Base-by-base conservation (phyloP, 2,888 invertebrate species). In the Pyralis farinalis region DNA sequence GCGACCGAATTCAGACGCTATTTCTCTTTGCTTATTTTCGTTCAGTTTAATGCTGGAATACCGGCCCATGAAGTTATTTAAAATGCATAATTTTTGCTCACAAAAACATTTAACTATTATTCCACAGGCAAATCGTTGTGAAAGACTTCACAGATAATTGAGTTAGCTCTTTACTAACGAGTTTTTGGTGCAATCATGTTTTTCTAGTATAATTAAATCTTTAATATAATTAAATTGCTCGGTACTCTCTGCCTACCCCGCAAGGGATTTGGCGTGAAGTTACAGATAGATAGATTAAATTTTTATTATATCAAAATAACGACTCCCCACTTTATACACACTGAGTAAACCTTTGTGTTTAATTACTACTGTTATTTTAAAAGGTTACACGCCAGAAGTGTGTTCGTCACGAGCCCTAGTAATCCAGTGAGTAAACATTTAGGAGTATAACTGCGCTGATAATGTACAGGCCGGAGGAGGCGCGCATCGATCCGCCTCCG, bases 1-100 rank as follows among this genome's bases (percentile, higher is more conserved):
- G 47, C 49, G 46, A 37, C 52, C 45, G 42, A 49, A 50, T 48
- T 46, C 37, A 22, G 37, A 37, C 33, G 39, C 11, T 34, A 34
- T 28, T 35, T 36, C 29, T 20, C 39, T 34, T 42, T 39, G 38
- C 34, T 43, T 43, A 39, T 38, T 44, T 41, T 46, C 44, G 38
- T 44, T 40, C 44, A 34, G 34, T 37, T 44, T 31, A 25, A 34
- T 33, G 33, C 32, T 27, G 12, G 20, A 21, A 12, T 12, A 12
- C 25, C 11, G 36, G 28, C 25, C 25, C 20, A 41, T 40, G 33
- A 38, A 35, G 21, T 44, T 42, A 44, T 45, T 43, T 41, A 32
- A 39, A 37, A 40, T 45, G 39, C 42, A 45, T 48, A 45, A 42
- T 38, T 35, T 21, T 34, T 1, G n/a, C 25, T 7, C 12, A 34